Evolutionary conservation across 2,113 vertebrate genomes (phyloP), one percentile per base, ranked within the genome.

Genomic region (Hippocampus mohnikei): DNA sequence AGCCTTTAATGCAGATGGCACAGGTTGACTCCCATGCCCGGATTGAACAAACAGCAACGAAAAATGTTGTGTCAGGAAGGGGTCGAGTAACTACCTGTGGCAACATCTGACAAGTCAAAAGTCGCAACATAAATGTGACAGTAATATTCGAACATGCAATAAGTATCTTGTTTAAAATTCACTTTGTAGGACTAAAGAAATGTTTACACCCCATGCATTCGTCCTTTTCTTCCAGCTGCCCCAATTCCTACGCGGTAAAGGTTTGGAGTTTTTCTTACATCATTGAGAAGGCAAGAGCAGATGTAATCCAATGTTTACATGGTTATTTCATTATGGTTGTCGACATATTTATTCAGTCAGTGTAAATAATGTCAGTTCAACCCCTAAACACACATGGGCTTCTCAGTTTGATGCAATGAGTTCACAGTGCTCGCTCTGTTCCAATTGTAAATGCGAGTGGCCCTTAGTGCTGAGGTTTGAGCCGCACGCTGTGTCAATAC

Each of bases 401-500:
- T 68, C 78, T 84, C 78, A 70, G 73, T 77, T 70, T 59, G 72
- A 74, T 76, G 74, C 76, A 70, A 81, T 64, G 74, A 71, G 69
- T 53, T 69, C 69, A 78, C 59, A 81, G 44, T 25, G 59, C 64
- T 48, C 61, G 66, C n/a, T 77, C 81, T 74, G 66, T 76, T 74
- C 75, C 76, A 64, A 73, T 81, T 78, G 84, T 84, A 79, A 68
- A 76, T 41, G 76, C 1, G 72, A 82, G 78, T 56, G 77, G 78
- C 73, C 67, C 75, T 80, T 64, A 67, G 77, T 69, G 8, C 72
- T 64, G 81, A 81, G 85, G 76, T 81, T 81, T 76, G 56, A 84
- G 71, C 79, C 70, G 6, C 71, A 72, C 77, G n/a, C 87, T 86
- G 82, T 80, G 86, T 88, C 83, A 90, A 83, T 75, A 83, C 73